These are phyloP conservation scores for Rhamnusium bicolor DNA, from an alignment of 2,888 invertebrate species.

Conservation along the genomic window DNA sequence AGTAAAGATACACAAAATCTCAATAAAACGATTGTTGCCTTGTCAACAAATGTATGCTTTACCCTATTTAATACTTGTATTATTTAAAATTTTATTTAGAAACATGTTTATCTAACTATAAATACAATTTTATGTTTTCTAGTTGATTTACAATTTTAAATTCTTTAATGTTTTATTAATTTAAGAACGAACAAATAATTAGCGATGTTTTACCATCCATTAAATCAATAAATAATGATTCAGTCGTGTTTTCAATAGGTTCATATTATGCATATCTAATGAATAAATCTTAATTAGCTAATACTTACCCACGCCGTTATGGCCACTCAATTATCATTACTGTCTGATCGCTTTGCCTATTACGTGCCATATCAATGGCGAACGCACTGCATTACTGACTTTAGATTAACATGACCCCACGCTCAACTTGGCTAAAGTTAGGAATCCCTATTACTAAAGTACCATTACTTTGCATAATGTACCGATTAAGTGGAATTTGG, in stretches of 20 bases:
- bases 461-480: constrained; percentile 48
- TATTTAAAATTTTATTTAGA: too few relatives aligned
- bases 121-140: too few relatives aligned
- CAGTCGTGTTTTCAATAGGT: constrained; percentile 53
- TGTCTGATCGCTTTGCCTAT: constrained; percentile 62
- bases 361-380: constrained; percentile 63
- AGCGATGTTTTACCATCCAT: not conserved
- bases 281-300: constrained; percentile 67
- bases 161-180: not conserved
- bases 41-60: too few relatives aligned
- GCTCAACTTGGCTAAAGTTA: constrained; percentile 37
- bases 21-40: too few relatives aligned
- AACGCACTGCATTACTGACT: constrained; percentile 56
- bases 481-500: constrained; percentile 49
- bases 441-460: constrained; percentile 39
- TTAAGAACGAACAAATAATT: constrained; percentile 12
- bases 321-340: constrained; percentile 67
- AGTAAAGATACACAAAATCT: too few relatives aligned
- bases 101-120: too few relatives aligned
- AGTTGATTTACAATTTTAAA: not conserved
- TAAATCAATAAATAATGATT: constrained; percentile 17
- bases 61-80: too few relatives aligned
- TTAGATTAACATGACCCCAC: constrained; percentile 47
- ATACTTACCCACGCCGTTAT: constrained; percentile 64
- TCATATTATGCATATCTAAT: constrained; percentile 63